Evolutionary conservation across 2,113 vertebrate genomes (phyloP).

Genomic region (Plecotus auritus): DNA sequence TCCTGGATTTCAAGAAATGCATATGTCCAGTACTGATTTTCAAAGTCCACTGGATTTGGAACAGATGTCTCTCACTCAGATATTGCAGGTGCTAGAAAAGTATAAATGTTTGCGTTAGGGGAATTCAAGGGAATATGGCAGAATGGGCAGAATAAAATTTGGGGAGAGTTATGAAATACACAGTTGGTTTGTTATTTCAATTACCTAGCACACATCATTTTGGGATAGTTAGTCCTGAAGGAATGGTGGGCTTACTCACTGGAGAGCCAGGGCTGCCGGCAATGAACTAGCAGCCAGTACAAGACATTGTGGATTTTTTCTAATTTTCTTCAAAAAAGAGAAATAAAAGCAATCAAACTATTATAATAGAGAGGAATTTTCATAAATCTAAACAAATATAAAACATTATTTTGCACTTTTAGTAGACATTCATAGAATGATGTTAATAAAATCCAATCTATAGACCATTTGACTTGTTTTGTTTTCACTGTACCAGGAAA

Average conservation of each 20-base stretch:
- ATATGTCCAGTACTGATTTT: background rate
- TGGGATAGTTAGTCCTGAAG: background rate
- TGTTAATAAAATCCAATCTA: background rate
- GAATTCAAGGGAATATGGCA: background rate
- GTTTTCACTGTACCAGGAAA: background rate
- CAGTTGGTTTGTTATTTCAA: background rate
- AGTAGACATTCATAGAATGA: background rate
- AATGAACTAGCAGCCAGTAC: background rate
- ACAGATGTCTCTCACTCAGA: background rate
- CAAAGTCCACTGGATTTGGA: background rate
- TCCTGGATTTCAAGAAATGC: background rate
- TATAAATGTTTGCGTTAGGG: background rate
- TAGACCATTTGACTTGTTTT: background rate
- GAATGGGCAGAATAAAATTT: background rate
- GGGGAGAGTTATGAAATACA: background rate
- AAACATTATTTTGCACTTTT: background rate
- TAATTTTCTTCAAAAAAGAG: background rate
- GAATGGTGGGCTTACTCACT: background rate
- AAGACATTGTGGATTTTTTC: background rate
- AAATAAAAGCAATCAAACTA: background rate
- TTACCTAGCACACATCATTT: background rate
- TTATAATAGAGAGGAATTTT: background rate
- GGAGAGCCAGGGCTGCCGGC: background rate
- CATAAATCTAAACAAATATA: background rate
- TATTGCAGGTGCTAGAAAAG: background rate